Percentiles rank a stretch among this genome's conserved stretches.
Conservation (phyloP, 2,113 vertebrate genomes). For the Cottus gobio region DNA sequence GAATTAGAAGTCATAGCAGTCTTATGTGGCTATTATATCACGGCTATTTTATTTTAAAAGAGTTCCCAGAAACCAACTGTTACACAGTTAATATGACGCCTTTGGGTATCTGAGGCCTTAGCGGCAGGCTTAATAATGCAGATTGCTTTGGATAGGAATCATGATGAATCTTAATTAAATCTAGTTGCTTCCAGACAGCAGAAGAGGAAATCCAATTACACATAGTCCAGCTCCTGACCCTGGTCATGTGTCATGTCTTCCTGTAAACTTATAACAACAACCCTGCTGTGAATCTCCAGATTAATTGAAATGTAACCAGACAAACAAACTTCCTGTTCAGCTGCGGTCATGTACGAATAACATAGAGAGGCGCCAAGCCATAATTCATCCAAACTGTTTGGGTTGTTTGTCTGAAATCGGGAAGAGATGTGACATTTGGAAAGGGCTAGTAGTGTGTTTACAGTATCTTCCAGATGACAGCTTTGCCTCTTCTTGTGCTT, state of each 20-base stretch:
- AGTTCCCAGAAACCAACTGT: neutral
- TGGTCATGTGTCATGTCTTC: neutral
- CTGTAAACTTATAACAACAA: neutral
- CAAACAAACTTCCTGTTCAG: neutral
- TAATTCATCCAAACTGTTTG: neutral
- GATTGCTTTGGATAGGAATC: neutral
- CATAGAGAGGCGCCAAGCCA: neutral
- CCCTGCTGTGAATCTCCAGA: neutral
- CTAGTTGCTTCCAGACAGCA: too few relatives aligned
- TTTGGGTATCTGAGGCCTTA: neutral
- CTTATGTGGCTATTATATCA: neutral
- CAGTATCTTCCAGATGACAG: neutral
- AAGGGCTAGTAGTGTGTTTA: neutral
- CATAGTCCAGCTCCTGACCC: neutral
- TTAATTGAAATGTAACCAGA: neutral
- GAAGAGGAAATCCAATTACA: neutral
- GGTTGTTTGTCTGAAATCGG: neutral
- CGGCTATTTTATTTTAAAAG: neutral
- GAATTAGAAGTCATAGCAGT: neutral
- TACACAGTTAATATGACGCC: neutral
- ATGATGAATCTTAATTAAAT: neutral
- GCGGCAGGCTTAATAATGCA: neutral
- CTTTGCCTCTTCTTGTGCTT: neutral
- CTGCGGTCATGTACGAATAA: neutral
- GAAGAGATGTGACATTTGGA: neutral